A percentile compares a stretch with the other conserved stretches of the same genome.
These are phyloP conservation scores for Diorhabda elongata DNA, from an alignment of 1,140 invertebrate species.

Conservation along the genomic window DNA sequence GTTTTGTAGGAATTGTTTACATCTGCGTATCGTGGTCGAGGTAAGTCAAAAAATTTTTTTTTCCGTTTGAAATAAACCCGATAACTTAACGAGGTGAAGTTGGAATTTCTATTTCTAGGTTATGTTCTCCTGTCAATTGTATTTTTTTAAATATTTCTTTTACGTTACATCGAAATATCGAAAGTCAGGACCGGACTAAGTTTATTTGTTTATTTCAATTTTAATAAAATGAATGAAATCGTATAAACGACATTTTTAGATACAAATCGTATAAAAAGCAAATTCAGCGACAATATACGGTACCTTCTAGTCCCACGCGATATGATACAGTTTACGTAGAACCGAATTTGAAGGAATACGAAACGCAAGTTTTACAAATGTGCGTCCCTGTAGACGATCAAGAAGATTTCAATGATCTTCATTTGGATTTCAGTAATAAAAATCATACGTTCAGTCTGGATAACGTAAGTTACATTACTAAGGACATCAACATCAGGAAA, in stretches of 20 bases:
- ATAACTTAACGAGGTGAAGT: too few relatives aligned
- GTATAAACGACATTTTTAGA: slow-evolving; percentile 47
- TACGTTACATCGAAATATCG: too few relatives aligned
- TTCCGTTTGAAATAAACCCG: background rate
- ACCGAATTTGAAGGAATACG: slow-evolving; percentile 76
- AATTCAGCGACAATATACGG: slow-evolving; percentile 67
- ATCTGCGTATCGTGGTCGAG: slow-evolving; percentile 90
- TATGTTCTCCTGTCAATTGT: too few relatives aligned
- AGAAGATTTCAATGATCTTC: slow-evolving; percentile 70
- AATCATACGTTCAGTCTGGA: slow-evolving; percentile 83
- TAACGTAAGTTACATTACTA: slow-evolving; percentile 80
- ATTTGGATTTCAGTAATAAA: slow-evolving; percentile 80
- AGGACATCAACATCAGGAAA: slow-evolving; percentile 60
- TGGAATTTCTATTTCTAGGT: too few relatives aligned
- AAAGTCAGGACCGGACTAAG: too few relatives aligned
- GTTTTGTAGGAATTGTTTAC: slow-evolving; percentile 81
- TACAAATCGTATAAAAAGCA: slow-evolving; percentile 78
- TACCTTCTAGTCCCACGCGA: slow-evolving; percentile 55
- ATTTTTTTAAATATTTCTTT: too few relatives aligned
- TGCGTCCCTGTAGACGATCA: slow-evolving; percentile 77
- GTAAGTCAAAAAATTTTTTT: slow-evolving; percentile 50
- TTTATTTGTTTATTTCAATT: too few relatives aligned
- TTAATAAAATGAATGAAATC: too few relatives aligned
- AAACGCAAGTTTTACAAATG: slow-evolving; percentile 86
- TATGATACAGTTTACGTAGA: slow-evolving; percentile 78